phyloP scores from a whole-genome alignment of 2,113 vertebrate genomes.

The Ameiurus melas region DNA sequence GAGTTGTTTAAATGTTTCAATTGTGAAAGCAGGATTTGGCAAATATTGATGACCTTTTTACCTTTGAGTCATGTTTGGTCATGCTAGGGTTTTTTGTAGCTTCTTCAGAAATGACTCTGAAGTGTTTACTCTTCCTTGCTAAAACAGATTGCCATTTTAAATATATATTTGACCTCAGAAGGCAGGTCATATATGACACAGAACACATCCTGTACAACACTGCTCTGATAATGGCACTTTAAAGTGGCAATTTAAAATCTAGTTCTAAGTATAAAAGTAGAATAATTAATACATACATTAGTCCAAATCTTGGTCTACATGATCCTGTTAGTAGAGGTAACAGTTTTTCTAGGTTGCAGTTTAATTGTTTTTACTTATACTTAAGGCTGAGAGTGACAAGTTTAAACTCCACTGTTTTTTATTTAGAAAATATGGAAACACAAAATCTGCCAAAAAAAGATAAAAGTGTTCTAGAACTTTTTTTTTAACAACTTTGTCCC shows the following conservation, averaged over 20 bases:
- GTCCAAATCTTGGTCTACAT: background rate
- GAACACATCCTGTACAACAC: background rate
- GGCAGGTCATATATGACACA: background rate
- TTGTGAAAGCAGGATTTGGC: background rate
- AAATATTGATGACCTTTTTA: constrained; percentile 14
- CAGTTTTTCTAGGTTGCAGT: background rate
- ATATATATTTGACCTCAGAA: background rate
- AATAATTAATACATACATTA: background rate
- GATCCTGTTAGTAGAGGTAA: background rate
- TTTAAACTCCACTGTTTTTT: background rate
- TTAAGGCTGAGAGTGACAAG: background rate
- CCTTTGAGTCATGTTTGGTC: background rate
- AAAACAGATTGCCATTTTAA: background rate
- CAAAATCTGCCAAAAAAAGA: too few relatives aligned
- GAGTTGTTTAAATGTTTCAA: constrained; percentile 9
- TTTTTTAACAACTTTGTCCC: background rate
- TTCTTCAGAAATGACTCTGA: background rate
- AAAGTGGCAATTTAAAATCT: background rate
- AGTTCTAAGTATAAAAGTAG: too few relatives aligned
- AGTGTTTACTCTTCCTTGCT: background rate
- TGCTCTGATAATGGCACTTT: background rate
- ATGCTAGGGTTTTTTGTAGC: background rate
- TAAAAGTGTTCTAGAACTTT: too few relatives aligned
- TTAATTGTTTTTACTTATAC: constrained; percentile 7
- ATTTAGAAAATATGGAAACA: constrained; percentile 1